phyloP scores from a whole-genome alignment of 2,888 invertebrate species.

The Acanthoscelides obtectus region DNA sequence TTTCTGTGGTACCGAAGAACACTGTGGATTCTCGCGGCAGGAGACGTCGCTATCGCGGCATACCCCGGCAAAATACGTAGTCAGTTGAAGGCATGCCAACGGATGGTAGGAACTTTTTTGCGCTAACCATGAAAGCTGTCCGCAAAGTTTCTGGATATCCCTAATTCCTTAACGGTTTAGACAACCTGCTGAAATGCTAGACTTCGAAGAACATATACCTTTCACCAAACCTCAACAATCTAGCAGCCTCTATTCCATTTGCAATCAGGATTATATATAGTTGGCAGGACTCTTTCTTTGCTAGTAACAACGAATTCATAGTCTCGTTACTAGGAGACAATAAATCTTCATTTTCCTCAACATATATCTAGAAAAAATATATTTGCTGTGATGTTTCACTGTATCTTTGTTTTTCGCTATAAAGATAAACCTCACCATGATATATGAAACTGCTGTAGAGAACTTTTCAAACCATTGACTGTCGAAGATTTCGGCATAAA shows the following conservation, averaged over 20 bases:
- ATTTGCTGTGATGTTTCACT: neutral
- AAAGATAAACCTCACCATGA: conserved; percentile 47
- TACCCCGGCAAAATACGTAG: too few relatives aligned
- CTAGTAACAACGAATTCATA: conserved; percentile 53
- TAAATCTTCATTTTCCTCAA: conserved; percentile 54
- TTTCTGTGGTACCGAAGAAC: too few relatives aligned
- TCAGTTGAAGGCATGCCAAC: too few relatives aligned
- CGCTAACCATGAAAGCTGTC: too few relatives aligned
- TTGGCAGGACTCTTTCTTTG: conserved; percentile 63
- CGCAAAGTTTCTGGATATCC: too few relatives aligned
- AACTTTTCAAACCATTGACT: conserved; percentile 49
- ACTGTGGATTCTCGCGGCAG: too few relatives aligned
- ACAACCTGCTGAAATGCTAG: too few relatives aligned
- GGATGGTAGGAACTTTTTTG: too few relatives aligned
- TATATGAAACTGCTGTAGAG: conserved; percentile 46
- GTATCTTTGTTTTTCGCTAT: neutral
- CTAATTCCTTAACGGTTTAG: too few relatives aligned
- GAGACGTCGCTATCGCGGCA: too few relatives aligned
- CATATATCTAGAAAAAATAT: conserved; percentile 9
- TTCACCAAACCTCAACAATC: conserved; percentile 67
- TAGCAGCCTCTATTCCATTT: conserved; percentile 64
- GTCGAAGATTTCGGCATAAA: conserved; percentile 53
- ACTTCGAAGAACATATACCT: too few relatives aligned
- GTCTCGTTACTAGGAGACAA: conserved; percentile 58
- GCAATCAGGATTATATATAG: conserved; percentile 66